Evolutionary conservation across 2,888 invertebrate genomes (phyloP), one percentile per base, ranked within the genome.

Genomic region (Agonopterix heracliana): DNA sequence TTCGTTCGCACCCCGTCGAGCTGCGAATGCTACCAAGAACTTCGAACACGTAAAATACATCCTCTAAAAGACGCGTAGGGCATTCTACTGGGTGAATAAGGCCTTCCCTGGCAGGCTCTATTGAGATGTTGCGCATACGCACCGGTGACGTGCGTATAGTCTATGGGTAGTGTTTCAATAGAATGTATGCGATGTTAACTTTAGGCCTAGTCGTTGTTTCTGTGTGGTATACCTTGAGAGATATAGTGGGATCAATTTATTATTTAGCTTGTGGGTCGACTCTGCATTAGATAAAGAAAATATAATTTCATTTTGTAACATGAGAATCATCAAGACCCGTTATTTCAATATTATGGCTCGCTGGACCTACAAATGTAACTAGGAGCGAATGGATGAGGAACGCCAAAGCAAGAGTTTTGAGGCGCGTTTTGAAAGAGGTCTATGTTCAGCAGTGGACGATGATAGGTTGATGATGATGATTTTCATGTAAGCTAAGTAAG

Each of bases 121-220:
- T 86, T 84, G 82, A 86, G 84, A 84, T 77, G 85, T 86, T 84
- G 75, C 70, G 55, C 61, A 62, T 59, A 57, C 59, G 54, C 56
- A 57, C 60, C 53, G 57, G 60, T 79, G 83, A 81, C 81, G 75
- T 71, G 69, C 68, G 73, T 69, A 74, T 71, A 66, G 69, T 65
- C 66, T 62, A 60, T 66, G 61, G 61, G 66, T 64, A 68, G 65
- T 68, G 69, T 71, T 76, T 78, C 72, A 78, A 81, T 80, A 72
- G 77, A 74, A 77, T 74, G 77, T 73, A 66, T 64, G 61, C 66
- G 68, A 75, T 78, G 78, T 76, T 71, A 66, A 56, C 59, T 55
- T 59, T 45, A 45, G 36, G 36, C 4, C 43, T 43, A 43, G 17
- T 12, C 13, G 12, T 12, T 13, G 13, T 41, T 11, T 11, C 12